A percentile compares a stretch with the other conserved stretches of the same genome.
phyloP scores from a whole-genome alignment of 2,888 invertebrate genomes.

The Dysmachus trigonus region DNA sequence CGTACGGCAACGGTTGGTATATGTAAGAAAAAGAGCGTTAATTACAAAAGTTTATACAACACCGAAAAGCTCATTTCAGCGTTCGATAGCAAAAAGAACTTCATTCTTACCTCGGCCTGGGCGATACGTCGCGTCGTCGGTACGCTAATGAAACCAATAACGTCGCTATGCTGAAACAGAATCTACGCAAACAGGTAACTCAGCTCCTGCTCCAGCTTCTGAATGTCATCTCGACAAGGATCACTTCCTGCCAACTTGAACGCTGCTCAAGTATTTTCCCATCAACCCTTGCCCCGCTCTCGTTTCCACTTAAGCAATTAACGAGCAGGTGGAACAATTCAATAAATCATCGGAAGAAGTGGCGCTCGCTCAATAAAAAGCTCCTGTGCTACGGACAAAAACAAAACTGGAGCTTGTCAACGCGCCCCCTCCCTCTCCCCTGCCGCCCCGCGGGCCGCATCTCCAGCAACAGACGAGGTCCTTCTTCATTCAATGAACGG shows the following conservation, averaged over 20 bases:
- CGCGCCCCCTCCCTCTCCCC: background rate
- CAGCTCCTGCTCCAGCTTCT: background rate
- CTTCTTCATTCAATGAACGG: background rate
- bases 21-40: background rate
- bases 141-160: slow-evolving; percentile 42
- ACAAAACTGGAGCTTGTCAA: slow-evolving; percentile 26
- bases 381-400: slow-evolving; percentile 27
- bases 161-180: slow-evolving; percentile 36
- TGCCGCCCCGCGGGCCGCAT: background rate
- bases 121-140: background rate
- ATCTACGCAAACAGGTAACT: slow-evolving; percentile 41
- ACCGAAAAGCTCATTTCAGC: slow-evolving; percentile 32
- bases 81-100: slow-evolving; percentile 4
- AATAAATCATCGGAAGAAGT: slow-evolving; percentile 48
- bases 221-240: slow-evolving; percentile 48
- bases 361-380: slow-evolving; percentile 42
- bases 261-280: slow-evolving; percentile 46
- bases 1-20: background rate
- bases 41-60: slow-evolving; percentile 24
- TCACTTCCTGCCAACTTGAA: slow-evolving; percentile 48
- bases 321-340: slow-evolving; percentile 50
- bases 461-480: slow-evolving; percentile 9
- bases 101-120: background rate
- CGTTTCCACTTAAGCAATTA: slow-evolving; percentile 50
- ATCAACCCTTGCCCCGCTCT: slow-evolving; percentile 27